Base-by-base conservation (phyloP, 1,140 invertebrate species). In the Cardiocondyla obscurior region DNA sequence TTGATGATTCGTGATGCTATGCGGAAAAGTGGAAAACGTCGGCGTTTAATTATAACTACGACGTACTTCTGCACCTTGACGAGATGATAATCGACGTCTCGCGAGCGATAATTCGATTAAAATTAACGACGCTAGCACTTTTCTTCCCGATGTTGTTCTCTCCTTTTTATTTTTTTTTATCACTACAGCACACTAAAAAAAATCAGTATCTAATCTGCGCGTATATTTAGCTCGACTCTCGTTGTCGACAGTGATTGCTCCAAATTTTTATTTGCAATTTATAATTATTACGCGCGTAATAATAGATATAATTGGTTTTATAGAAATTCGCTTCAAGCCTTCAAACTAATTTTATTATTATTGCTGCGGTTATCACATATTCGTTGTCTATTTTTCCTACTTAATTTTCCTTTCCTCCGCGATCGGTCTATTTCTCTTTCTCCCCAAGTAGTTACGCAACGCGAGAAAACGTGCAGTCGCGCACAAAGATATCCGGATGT, bases 401-500 rank as follows among this genome's bases (percentile, higher is more conserved):
- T 14, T 46, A 44, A 22, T 7, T 62, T 28, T 46, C 42, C 25
- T 46, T 62, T 42, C 25, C 57, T 49, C 36, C 12, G 10, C 12
- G 46, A 49, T 62, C n/a, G 0, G 22, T 36, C n/a, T 46, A 3
- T 51, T 14, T 7, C 42, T 25, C 25, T 44, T 46, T 62, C n/a
- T n/a, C 16, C 22, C 30, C 7, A n/a, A 6, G 28, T 22, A n/a
- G 8, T 76, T 76, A 12, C 19, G 19, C 30, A 76, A 76, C 16
- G 44, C n/a, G 14, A 49, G 14, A 25, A 76, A 64, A 76, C 42
- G 44, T 76, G 55, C 28, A n/a, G 22, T 53, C 62, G 72, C 53
- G 14, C 53, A 25, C 19, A 62, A 36, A n/a, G 39, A 76, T 49
- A 64, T 76, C 28, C 42, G 58, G 57, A 76, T 76, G 36, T 60